Conservation (phyloP, 1,140 invertebrate genomes). For the Melitaea cinxia region DNA sequence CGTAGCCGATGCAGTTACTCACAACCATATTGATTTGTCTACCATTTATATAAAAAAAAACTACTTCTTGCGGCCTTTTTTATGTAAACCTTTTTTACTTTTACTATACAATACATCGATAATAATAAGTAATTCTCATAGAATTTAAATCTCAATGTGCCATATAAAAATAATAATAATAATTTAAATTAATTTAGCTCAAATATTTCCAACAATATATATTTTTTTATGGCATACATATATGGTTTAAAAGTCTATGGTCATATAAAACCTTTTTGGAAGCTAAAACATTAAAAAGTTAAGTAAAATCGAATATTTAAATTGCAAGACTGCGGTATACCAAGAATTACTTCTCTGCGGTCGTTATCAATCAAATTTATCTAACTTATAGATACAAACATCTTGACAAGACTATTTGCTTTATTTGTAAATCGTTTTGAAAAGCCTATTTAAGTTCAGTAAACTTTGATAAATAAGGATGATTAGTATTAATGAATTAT, state of each 20-base stretch:
- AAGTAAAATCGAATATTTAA: not conserved
- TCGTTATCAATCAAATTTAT: constrained; percentile 1
- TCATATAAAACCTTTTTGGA: too few species aligned
- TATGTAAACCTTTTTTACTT: not conserved
- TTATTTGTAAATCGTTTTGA: too few species aligned
- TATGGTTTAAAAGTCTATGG: too few species aligned
- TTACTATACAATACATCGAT: not conserved
- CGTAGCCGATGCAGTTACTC: constrained; percentile 27
- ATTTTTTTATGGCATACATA: not conserved
- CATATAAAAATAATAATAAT: not conserved
- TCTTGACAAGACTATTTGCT: not conserved
- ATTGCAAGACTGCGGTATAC: not conserved
- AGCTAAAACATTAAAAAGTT: not conserved
- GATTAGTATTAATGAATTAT: too few species aligned
- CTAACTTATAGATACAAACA: not conserved
- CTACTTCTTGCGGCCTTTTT: constrained; percentile 1
- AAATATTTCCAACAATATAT: not conserved
- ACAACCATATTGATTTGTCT: constrained; percentile 27
- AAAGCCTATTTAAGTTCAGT: too few species aligned
- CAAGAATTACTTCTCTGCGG: constrained; percentile 1
- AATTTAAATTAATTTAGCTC: not conserved
- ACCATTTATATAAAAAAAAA: constrained; percentile 14
- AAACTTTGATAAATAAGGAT: too few species aligned
- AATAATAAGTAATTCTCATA: not conserved
- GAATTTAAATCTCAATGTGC: not conserved